Conservation (phyloP, 2,888 invertebrate genomes). For the Synanthedon formicaeformis region DNA sequence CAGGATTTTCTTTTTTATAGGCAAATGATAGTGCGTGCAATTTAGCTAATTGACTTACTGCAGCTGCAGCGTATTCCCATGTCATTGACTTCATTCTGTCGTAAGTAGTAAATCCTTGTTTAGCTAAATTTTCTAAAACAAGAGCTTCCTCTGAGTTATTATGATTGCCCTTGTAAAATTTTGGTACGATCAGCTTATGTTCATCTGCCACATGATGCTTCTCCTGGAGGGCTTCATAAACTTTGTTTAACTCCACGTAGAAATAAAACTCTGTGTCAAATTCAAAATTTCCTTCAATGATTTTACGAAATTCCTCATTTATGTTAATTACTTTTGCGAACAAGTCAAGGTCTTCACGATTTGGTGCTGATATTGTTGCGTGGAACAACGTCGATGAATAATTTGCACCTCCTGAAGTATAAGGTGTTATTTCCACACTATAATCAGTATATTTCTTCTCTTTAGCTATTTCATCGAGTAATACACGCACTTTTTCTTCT, state of each 20-base stretch:
- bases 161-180: slow-evolving; percentile 4
- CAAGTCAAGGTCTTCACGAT: slow-evolving; percentile 13
- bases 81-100: slow-evolving; percentile 32
- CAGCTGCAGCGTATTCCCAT: slow-evolving; percentile 33
- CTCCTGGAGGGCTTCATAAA: neutral
- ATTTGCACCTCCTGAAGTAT: slow-evolving; percentile 24
- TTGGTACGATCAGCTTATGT: neutral
- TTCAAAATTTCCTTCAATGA: slow-evolving; percentile 8
- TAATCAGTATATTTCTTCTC: slow-evolving; percentile 4
- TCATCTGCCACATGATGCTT: neutral
- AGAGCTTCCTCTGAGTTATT: slow-evolving; percentile 27
- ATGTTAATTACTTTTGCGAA: slow-evolving; percentile 37
- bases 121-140: slow-evolving; percentile 36
- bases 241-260: neutral
- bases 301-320: slow-evolving; percentile 21
- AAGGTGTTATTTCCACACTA: slow-evolving; percentile 5
- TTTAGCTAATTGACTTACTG: slow-evolving; percentile 34
- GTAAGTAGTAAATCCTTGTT: slow-evolving; percentile 25
- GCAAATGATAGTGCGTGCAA: slow-evolving; percentile 49
- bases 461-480: slow-evolving; percentile 22
- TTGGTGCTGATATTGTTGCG: slow-evolving; percentile 11
- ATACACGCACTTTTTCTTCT: slow-evolving; percentile 2
- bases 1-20: slow-evolving; percentile 22
- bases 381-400: slow-evolving; percentile 22
- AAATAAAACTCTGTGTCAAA: neutral